Conservation (phyloP, 92 coral and sea anemone species). For the Anthopleura xanthogrammica region DNA sequence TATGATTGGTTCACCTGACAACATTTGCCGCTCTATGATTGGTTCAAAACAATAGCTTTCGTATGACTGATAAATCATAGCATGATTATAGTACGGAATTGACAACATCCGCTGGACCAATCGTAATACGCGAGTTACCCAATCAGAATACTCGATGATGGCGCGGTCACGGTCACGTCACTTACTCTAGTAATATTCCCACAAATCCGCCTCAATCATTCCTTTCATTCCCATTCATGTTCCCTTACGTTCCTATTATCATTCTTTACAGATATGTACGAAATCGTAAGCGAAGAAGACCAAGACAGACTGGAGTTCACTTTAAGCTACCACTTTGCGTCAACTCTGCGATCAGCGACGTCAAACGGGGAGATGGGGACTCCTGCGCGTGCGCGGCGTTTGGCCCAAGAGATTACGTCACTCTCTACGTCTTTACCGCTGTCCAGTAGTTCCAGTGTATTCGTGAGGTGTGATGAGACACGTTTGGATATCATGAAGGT, state of each 20-base stretch:
- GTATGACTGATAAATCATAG: no score
- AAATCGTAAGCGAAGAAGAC: constrained; percentile 78
- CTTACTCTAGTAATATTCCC: no score
- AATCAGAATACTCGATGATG: no score
- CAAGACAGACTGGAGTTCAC: constrained; percentile 74
- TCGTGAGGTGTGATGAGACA: constrained; percentile 95
- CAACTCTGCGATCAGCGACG: constrained; percentile 88
- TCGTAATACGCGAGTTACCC: no score
- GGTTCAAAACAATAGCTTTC: no score
- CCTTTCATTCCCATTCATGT: background rate
- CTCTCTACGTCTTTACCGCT: constrained; percentile 97
- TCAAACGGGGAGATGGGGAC: constrained; percentile 78
- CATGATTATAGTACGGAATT: no score
- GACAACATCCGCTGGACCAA: no score
- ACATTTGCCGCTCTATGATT: no score
- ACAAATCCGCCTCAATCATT: no score
- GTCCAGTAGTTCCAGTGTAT: constrained; percentile 94
- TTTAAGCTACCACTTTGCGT: constrained; percentile 86
- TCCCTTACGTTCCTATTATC: background rate
- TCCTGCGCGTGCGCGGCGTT: constrained; percentile 90
- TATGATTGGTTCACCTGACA: no score
- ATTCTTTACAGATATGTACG: constrained; percentile 65
- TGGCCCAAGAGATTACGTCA: constrained; percentile 98
- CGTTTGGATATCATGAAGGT: constrained; percentile 99
- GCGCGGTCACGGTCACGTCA: no score